Base-by-base conservation (phyloP, 1,140 invertebrate genomes). In the Cheumatopsyche charites region DNA sequence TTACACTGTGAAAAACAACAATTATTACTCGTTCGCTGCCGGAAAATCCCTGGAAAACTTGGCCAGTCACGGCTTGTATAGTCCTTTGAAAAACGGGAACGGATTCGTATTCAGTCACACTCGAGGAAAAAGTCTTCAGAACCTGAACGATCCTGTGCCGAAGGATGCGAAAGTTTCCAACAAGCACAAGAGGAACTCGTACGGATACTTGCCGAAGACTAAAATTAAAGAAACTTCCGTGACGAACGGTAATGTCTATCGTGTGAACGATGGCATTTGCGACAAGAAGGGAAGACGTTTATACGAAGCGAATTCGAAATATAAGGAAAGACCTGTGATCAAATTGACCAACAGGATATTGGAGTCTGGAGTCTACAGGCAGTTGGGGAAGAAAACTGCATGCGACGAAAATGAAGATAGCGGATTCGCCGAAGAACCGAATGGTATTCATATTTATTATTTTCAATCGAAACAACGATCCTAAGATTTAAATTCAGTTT, bases 31-130 rank as follows among this genome's bases (percentile, higher is more conserved):
- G 1, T 73, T 73, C 49, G 49, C 36, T 0, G 66, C 63, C 13
- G 75, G 75, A 1, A 76, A 76, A 29, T 74, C 73, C 26, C 21
- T 76, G 2, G 75, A 76, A 47, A 63, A 76, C 55, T 29, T 76
- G n/a, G 67, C 70, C 7, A 68, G 41, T 47, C 19, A 68, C 13
- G 72, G 72, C 0, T 69, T 69, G 26, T 76, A 74, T 43, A 49
- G 15, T 15, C 49, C 72, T 0, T 15, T 74, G 6, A 74, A 74
- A 25, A 65, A 41, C 13, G 62, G 63, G 15, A 74, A 65, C 1
- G 62, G 70, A 17, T 9, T 58, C 15, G 12, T 71, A 13, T 47
- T 49, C 15, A 47, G 62, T 21, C 12, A 47, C 21, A 13, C 36
- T 26, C 41, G 62, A 4, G 74, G 74, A 7, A 73, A 73, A 42